Percentiles rank a stretch among this genome's conserved stretches.
Conservation (phyloP, 2,113 vertebrate species). For the Plectropomus leopardus region DNA sequence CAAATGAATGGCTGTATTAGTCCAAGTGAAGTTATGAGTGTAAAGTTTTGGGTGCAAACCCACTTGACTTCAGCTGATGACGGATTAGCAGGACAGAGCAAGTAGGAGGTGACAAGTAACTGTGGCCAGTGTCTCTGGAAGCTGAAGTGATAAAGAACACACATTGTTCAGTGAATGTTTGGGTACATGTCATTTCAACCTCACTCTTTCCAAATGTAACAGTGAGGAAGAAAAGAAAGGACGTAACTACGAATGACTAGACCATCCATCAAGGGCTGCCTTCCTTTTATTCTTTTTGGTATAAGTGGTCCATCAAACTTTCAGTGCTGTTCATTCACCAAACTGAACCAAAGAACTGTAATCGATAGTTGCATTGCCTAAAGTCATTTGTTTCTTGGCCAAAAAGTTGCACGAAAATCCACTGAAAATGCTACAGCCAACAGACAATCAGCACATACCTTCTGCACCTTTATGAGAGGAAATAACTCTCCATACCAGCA, state of each 20-base stretch:
- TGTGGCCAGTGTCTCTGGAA: conserved; percentile 15
- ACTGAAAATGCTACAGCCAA: no score
- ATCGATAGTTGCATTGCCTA: no score
- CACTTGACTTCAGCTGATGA: conserved; percentile 3
- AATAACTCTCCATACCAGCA: no score
- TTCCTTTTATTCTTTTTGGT: not conserved
- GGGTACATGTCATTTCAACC: not conserved
- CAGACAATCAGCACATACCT: no score
- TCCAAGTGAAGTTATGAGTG: not conserved
- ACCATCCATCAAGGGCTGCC: not conserved
- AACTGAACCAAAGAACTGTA: no score
- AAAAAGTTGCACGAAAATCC: no score
- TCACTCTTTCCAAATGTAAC: not conserved
- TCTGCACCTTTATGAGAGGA: no score
- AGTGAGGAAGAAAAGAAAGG: not conserved
- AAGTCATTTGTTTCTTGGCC: no score
- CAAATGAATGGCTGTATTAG: not conserved
- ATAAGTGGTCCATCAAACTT: not conserved
- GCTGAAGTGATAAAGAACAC: not conserved
- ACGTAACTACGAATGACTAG: not conserved
- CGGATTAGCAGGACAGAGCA: not conserved
- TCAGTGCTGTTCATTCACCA: no score
- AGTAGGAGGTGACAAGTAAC: conserved; percentile 41
- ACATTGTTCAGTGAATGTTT: conserved; percentile 15
- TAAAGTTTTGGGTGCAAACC: not conserved